Evolutionary conservation across 2,113 vertebrate genomes (phyloP), one percentile per base, ranked within the genome.

Genomic region (Hippocampus abdominalis): DNA sequence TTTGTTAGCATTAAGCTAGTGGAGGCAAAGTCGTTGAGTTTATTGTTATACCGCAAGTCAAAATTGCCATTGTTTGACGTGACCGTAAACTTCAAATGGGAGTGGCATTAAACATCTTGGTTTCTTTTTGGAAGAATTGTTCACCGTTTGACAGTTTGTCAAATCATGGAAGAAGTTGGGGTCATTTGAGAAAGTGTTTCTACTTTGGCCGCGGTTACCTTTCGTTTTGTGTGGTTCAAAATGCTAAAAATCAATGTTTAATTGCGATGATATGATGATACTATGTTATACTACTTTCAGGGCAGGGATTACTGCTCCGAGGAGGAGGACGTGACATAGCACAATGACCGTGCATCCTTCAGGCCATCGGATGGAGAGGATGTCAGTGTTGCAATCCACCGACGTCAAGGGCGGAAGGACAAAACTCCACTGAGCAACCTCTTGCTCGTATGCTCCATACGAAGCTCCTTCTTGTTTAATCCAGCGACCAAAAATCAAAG

Each of bases 271-370:
- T 21, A 21, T 39, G 60, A 36, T 39, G 42, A 4, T 21, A 21
- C 12, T 46, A 46, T 49, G 29, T 49, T 46, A 40, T 27, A 48
- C 20, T 48, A 13, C 25, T 32, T 68, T 9, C 84, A 99, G 97
- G 97, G 96, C 83, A 95, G 91, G 61, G 96, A 98, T 91, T 98
- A 98, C 85, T 96, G 95, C 93, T 98, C 96, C 79, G 96, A 98
- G 89, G 96, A 97, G 78, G 92, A 93, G 25, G 96, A 98, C 20
- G 81, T 96, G 90, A 97, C 95, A 96, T 96, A 96, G 93, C 93
- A 78, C 69, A 8, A 29, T 59, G 64, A 62, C 40, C 66, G 10
- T 8, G 59, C 23, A 20, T 63, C 65, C 32, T 5, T 59, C 27
- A 2, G 3, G 3, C 61, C 66, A 42, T 46, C 62, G 62, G 1